These are phyloP conservation scores for Lutjanus campechanus DNA, from an alignment of 2,797 vertebrate species.

Conservation along the genomic window DNA sequence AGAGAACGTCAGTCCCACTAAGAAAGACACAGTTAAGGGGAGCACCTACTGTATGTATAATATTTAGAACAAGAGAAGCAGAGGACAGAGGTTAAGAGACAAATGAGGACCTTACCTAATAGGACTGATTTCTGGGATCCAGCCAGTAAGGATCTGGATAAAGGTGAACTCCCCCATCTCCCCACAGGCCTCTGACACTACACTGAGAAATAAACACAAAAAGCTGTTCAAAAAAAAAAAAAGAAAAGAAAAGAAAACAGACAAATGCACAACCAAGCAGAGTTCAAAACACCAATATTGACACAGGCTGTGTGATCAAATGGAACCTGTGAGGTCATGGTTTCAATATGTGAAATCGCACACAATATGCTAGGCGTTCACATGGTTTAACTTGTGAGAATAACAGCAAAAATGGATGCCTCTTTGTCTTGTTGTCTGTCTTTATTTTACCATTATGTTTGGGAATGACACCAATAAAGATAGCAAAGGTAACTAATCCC, in stretches of 20 bases:
- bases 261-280: too few species aligned
- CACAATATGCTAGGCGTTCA: neutral
- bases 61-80: neutral
- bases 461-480: neutral
- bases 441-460: neutral
- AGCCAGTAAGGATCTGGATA: conserved; percentile 92
- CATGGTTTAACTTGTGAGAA: conserved; percentile 2
- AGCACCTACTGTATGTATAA: neutral
- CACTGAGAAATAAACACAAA: conserved; percentile 76
- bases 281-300: too few species aligned
- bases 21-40: neutral
- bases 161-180: conserved; percentile 92
- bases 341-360: conserved; percentile 3
- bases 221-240: neutral
- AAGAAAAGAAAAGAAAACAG: too few species aligned
- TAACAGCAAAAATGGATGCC: conserved; percentile 2
- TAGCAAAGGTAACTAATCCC: neutral
- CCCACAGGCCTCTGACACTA: conserved; percentile 70
- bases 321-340: neutral
- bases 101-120: conserved; percentile 86
- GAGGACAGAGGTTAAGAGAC: neutral
- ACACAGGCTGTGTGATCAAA: too few species aligned
- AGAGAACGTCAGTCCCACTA: neutral
- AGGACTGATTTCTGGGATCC: conserved; percentile 92
- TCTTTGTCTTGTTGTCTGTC: neutral